Conservation (phyloP, 2,113 vertebrate species). For the Anser cygnoides region DNA sequence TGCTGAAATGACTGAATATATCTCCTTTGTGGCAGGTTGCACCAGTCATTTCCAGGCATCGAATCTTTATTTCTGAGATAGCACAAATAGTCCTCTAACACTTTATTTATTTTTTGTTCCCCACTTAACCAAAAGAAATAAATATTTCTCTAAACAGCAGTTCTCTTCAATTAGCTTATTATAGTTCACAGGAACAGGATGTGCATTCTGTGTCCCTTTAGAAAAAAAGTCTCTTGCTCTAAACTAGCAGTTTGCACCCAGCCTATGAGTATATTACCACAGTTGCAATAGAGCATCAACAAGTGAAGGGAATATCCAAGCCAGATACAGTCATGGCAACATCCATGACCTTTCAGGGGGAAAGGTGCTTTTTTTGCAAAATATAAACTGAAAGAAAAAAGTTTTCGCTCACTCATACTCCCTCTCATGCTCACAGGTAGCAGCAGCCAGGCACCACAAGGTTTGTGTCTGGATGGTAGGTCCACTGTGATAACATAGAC, state of each 20-base stretch:
- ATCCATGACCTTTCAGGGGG: not conserved
- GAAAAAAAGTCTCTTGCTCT: not conserved
- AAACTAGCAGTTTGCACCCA: not conserved
- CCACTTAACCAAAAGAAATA: not conserved
- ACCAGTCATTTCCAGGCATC: conserved; percentile 11
- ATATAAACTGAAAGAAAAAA: not conserved
- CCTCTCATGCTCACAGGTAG: not conserved
- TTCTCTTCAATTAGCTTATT: not conserved
- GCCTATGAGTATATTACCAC: not conserved
- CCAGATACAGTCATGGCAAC: not conserved
- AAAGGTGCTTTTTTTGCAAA: not conserved
- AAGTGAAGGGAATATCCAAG: not conserved
- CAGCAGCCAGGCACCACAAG: accelerated
- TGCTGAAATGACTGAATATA: not conserved
- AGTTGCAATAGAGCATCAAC: not conserved
- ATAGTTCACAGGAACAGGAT: not conserved
- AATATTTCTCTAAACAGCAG: not conserved
- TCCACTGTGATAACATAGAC: accelerated
- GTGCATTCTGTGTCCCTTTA: not conserved
- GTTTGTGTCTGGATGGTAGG: accelerated
- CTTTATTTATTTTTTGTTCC: too few relatives aligned
- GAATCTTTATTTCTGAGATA: not conserved
- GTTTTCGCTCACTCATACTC: not conserved
- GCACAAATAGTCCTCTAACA: not conserved
- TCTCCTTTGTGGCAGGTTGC: not conserved